Base-by-base conservation (phyloP, 23 tunicate genomes). In the Phallusia fumigata region DNA sequence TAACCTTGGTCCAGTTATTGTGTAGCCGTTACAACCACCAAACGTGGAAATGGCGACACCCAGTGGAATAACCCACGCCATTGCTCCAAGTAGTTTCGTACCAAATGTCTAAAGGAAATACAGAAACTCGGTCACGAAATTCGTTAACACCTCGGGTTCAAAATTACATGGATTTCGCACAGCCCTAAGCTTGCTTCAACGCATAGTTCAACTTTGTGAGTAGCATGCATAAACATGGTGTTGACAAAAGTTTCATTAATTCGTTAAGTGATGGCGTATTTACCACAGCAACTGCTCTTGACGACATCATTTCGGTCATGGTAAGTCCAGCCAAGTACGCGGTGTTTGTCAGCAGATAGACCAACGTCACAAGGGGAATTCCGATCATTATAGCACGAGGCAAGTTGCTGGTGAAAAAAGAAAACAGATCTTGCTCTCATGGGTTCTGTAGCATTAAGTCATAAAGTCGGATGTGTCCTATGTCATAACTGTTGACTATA, bases 31-130 rank as follows among this genome's bases (percentile, higher is more conserved):
- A 0, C 45, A 58, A 26, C 98, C 84, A 1, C 99, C 99, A 44
- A 95, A 95, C 6, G 95, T 90, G 21, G 99, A 95, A 18, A 90
- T 81, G 18, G 95, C 95, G 75, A 95, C 99, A 32, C 95, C 95
- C 13, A 95, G 65, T 47, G 99, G 92, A 36, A 95, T 90, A 12
- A 95, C 16, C 84, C 85, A 83, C 24, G 91, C 84, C 87, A 90
- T 52, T n/a, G 49, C 86, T 28, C 92, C 95, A 31, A 95, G 89
- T 35, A 88, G 53, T 82, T 93, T 88, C 44, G 19, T 51, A 21
- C 98, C 98, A 72, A 93, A 93, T 11, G 98, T 88, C 98, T 93
- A 19, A 80, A 65, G 33, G 32, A 74, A 65, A 28, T 6, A 58
- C 10, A 40, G 47, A 40, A 40, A 40, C 5, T 40, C 10, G 10